These are phyloP conservation scores for Rissa tridactyla DNA, from an alignment of 2,113 vertebrate genomes.

Conservation along the genomic window DNA sequence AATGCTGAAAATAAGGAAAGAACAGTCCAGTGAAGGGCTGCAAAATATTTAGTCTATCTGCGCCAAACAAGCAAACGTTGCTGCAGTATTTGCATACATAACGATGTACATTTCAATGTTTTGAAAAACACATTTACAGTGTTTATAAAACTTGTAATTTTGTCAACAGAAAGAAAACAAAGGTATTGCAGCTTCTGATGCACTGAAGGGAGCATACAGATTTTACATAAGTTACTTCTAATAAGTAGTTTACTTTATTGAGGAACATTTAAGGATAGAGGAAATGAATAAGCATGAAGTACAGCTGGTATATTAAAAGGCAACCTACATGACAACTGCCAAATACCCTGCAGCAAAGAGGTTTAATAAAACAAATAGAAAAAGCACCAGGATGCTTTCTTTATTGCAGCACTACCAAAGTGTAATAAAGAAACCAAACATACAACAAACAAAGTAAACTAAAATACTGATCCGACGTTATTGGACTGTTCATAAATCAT, in stretches of 20 bases:
- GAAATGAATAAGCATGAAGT: constrained; percentile 73
- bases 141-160: not conserved
- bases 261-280: constrained; percentile 65
- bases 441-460: constrained; percentile 62
- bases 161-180: not conserved
- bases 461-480: constrained; percentile 47
- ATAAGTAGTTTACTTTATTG: constrained; percentile 71
- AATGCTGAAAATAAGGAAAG: not conserved
- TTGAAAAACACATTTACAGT: not conserved
- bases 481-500: constrained; percentile 46
- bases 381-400: constrained; percentile 70
- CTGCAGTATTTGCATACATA: not conserved
- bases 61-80: not conserved
- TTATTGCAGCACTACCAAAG: constrained; percentile 61
- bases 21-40: not conserved
- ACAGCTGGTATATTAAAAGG: constrained; percentile 72
- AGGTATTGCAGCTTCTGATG: not conserved
- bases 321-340: constrained; percentile 71
- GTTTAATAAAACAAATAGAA: constrained; percentile 78
- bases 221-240: constrained; percentile 58
- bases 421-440: constrained; percentile 52
- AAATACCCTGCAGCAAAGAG: constrained; percentile 64
- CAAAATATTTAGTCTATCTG: not conserved
- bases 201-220: not conserved
- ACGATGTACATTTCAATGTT: not conserved